These are phyloP conservation scores for Drosophila nigromelanica DNA, from an alignment of 1,140 invertebrate genomes.

Conservation along the genomic window DNA sequence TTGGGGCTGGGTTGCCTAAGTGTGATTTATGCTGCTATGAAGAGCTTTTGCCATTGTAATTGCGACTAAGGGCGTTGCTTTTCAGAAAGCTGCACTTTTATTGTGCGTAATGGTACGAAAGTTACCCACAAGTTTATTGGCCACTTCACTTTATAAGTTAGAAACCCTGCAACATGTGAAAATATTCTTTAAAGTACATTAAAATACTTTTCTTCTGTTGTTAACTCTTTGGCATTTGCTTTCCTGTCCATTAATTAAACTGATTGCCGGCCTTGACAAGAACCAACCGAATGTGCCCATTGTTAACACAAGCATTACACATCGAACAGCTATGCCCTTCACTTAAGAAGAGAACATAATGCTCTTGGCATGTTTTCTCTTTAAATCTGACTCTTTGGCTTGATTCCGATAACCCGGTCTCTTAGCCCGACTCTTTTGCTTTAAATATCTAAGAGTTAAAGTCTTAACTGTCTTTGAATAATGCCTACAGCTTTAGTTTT, in stretches of 20 bases:
- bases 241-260: not conserved
- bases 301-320: not conserved
- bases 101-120: not conserved
- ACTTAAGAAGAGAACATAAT: not conserved
- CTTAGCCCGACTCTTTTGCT: not conserved
- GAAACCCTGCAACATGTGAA: not conserved
- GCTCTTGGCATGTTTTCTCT: conserved; percentile 8
- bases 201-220: too few species aligned
- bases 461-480: too few species aligned
- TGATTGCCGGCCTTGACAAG: not conserved
- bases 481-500: too few species aligned
- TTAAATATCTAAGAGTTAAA: not conserved
- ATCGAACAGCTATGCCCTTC: conserved; percentile 10
- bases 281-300: not conserved
- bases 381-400: not conserved
- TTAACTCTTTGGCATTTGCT: too few species aligned
- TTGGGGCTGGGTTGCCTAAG: conserved; percentile 45
- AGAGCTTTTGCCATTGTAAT: conserved; percentile 44
- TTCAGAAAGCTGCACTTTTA: conserved; percentile 15
- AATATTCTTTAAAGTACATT: not conserved
- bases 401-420: not conserved
- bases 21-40: conserved; percentile 65
- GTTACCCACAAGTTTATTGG: conserved; percentile 1
- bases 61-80: conserved; percentile 19
- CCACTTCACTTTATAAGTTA: not conserved